Conservation (phyloP, 2,888 invertebrate genomes). For the Listrodromus nycthemerus region DNA sequence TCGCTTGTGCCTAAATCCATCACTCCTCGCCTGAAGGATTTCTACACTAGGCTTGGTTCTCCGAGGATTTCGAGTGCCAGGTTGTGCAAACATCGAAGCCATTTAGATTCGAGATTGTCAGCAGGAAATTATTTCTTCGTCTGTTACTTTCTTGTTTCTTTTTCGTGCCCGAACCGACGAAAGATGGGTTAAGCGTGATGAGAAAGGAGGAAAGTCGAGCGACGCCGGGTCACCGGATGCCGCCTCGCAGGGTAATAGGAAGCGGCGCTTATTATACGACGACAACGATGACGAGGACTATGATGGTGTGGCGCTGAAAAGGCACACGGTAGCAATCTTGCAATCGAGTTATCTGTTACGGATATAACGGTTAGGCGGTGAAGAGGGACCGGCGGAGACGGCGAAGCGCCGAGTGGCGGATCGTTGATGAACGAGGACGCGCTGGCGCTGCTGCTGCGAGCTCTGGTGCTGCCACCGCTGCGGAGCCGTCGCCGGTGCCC, state of each 20-base stretch:
- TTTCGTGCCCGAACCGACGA: not conserved
- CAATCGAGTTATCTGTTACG: constrained; percentile 73
- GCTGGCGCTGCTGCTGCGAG: not conserved
- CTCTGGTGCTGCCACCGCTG: not conserved
- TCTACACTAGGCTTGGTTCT: not conserved
- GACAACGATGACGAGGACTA: constrained; percentile 24
- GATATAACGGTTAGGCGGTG: constrained; percentile 75
- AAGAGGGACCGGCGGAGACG: constrained; percentile 25
- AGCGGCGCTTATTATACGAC: constrained; percentile 36
- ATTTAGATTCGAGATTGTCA: constrained; percentile 19
- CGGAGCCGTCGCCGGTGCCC: not conserved
- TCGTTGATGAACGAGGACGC: constrained; percentile 42
- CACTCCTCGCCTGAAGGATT: not conserved
- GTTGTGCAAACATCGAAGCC: not conserved
- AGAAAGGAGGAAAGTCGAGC: not conserved
- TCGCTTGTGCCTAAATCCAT: too few relatives aligned
- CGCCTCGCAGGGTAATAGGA: constrained; percentile 12
- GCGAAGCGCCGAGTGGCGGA: constrained; percentile 26
- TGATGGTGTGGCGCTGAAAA: constrained; percentile 13
- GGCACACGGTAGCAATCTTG: constrained; percentile 47
- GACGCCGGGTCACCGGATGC: constrained; percentile 1
- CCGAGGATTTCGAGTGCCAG: not conserved
- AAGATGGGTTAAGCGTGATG: not conserved
- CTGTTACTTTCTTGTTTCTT: not conserved
- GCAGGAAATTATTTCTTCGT: constrained; percentile 20